A percentile compares a stretch with the other conserved stretches of the same genome.
Conservation (phyloP, 1,140 invertebrate species). For the Temnothorax longispinosus region DNA sequence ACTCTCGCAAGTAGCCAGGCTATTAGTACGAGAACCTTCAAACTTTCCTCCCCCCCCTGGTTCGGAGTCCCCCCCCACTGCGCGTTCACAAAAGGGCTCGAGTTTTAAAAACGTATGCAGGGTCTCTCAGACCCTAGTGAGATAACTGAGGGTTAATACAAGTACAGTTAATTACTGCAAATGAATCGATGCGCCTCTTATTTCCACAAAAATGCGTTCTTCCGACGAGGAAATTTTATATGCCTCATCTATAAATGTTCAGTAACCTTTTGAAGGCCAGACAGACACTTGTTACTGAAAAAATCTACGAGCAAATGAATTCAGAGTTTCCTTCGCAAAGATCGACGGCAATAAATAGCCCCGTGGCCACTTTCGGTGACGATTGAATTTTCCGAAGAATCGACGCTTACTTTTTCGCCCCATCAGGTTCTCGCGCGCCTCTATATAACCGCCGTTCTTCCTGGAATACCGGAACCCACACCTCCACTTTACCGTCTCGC, state of each 20-base stretch:
- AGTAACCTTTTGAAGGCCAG: not conserved
- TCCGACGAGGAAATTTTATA: not conserved
- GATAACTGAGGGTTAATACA: too few species aligned
- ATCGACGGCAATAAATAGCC: slow-evolving; percentile 31
- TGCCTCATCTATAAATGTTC: not conserved
- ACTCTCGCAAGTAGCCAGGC: too few species aligned
- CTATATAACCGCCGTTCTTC: not conserved
- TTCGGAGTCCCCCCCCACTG: too few species aligned
- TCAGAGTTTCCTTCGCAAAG: not conserved
- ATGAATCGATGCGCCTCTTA: too few species aligned
- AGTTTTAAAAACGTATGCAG: too few species aligned
- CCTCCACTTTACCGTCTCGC: not conserved
- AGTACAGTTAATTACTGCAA: too few species aligned
- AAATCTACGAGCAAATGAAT: slow-evolving; percentile 13
- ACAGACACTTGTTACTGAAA: not conserved
- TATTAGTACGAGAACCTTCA: too few species aligned
- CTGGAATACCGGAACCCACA: not conserved
- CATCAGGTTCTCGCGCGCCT: not conserved
- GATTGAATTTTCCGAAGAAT: slow-evolving; percentile 41
- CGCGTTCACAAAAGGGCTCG: too few species aligned
- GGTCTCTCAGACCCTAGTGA: too few species aligned
- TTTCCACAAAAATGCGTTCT: not conserved
- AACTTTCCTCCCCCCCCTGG: too few species aligned
- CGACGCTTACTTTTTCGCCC: slow-evolving; percentile 13
- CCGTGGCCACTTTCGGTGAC: slow-evolving; percentile 3